A percentile compares a stretch with the other conserved stretches of the same genome.
Conservation (phyloP, 2,888 invertebrate species). For the Hirtodrosophila duncani region DNA sequence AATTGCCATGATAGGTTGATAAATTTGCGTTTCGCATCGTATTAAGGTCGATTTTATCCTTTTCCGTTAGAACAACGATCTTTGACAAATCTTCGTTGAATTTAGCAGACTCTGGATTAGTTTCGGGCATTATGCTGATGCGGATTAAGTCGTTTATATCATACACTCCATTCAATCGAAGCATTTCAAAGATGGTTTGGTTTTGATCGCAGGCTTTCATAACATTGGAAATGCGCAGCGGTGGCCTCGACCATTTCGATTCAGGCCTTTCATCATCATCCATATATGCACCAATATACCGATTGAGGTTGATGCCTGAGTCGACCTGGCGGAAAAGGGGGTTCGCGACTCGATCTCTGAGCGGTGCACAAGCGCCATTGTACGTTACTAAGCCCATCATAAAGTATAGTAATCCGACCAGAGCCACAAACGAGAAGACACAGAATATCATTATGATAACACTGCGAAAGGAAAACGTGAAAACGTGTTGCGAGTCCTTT, state of each 20-base stretch:
- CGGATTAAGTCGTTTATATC: conserved; percentile 3
- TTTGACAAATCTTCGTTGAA: conserved; percentile 22
- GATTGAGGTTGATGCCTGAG: conserved; percentile 11
- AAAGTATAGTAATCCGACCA: conserved; percentile 84
- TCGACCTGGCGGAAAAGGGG: conserved; percentile 34
- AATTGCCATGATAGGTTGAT: conserved; percentile 18
- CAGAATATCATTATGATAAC: conserved; percentile 87
- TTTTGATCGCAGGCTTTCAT: conserved; percentile 28
- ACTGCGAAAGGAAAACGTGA: conserved; percentile 79
- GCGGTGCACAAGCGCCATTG: conserved; percentile 86
- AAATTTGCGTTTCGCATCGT: background rate
- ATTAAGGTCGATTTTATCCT: background rate
- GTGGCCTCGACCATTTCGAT: background rate
- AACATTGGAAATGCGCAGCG: conserved; percentile 28
- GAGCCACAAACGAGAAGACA: conserved; percentile 83
- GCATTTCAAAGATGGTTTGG: conserved; percentile 36
- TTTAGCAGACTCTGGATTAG: rapidly evolving
- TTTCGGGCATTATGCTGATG: conserved; percentile 1
- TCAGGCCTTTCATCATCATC: background rate
- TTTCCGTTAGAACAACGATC: conserved; percentile 2
- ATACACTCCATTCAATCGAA: conserved; percentile 8
- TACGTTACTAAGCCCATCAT: conserved; percentile 83
- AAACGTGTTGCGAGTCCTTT: no score
- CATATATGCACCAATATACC: background rate
- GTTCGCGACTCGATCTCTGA: conserved; percentile 73